phyloP scores from a whole-genome alignment of 2,888 invertebrate species.

The Agonopterix subpropinquella region DNA sequence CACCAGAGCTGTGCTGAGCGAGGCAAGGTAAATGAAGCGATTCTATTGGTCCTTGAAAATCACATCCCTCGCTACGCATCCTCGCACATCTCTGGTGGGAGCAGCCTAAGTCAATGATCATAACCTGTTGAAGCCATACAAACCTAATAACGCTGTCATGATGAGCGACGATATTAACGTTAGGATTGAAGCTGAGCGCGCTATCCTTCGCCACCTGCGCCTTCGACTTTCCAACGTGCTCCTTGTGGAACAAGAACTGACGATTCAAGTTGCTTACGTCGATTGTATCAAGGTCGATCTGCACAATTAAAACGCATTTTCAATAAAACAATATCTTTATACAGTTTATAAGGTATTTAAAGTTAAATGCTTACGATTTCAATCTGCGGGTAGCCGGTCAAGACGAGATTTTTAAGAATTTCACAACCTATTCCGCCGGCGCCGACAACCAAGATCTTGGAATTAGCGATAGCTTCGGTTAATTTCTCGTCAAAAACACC shows the following conservation, averaged over 20 bases:
- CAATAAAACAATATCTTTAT: conserved; percentile 31
- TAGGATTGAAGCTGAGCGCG: conserved; percentile 90
- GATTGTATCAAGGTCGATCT: conserved; percentile 99
- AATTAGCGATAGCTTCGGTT: conserved; percentile 78
- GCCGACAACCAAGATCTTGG: conserved; percentile 92
- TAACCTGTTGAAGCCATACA: conserved; percentile 23
- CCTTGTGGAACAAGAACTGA: conserved; percentile 98
- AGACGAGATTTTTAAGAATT: conserved; percentile 96
- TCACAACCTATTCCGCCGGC: conserved; percentile 99
- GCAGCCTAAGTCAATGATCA: neutral
- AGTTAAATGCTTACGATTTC: conserved; percentile 86
- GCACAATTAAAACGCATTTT: conserved; percentile 40
- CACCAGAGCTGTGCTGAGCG: too few species aligned
- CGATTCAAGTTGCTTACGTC: conserved; percentile 99
- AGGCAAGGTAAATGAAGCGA: too few species aligned
- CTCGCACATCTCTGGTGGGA: too few species aligned
- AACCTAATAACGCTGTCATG: conserved; percentile 96
- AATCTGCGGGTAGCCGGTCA: conserved; percentile 94
- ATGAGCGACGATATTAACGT: conserved; percentile 90
- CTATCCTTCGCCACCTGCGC: conserved; percentile 94
- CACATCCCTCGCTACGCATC: too few species aligned
- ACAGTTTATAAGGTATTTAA: neutral
- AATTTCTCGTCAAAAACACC: conserved; percentile 80
- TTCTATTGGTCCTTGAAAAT: too few species aligned
- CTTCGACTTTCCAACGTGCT: conserved; percentile 98